Conservation (phyloP, 2,888 invertebrate genomes). For the Epinotia ramella region DNA sequence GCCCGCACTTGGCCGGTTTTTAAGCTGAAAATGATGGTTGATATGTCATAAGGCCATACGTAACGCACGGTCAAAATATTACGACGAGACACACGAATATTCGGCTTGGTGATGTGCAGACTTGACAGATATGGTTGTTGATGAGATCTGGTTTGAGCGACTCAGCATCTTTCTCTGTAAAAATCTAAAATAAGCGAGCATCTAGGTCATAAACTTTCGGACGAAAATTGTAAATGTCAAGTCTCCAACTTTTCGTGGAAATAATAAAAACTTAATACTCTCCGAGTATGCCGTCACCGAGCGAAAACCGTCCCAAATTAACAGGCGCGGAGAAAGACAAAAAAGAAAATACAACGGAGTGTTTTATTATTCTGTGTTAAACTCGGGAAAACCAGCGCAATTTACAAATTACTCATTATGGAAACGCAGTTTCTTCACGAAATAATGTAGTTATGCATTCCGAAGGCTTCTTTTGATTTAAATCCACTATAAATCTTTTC, state of each 20-base stretch:
- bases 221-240: too few relatives aligned
- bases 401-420: slow-evolving; percentile 29
- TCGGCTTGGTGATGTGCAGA: too few relatives aligned
- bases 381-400: background rate
- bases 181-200: too few relatives aligned
- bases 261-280: background rate
- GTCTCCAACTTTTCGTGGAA: background rate
- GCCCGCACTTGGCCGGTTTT: too few relatives aligned
- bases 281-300: background rate
- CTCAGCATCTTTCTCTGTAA: too few relatives aligned
- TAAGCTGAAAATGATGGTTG: too few relatives aligned
- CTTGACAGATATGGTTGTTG: too few relatives aligned
- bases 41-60: too few relatives aligned
- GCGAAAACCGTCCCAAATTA: background rate
- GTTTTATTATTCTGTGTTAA: slow-evolving; percentile 1
- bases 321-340: background rate
- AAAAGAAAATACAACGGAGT: background rate
- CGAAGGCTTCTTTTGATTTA: slow-evolving; percentile 75
- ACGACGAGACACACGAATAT: too few relatives aligned
- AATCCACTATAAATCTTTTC: slow-evolving; percentile 74
- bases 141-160: too few relatives aligned
- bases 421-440: slow-evolving; percentile 51
- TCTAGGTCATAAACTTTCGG: too few relatives aligned
- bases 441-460: slow-evolving; percentile 38
- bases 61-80: too few relatives aligned